phyloP scores from a whole-genome alignment of 2,888 invertebrate genomes.

The Timema cristinae region DNA sequence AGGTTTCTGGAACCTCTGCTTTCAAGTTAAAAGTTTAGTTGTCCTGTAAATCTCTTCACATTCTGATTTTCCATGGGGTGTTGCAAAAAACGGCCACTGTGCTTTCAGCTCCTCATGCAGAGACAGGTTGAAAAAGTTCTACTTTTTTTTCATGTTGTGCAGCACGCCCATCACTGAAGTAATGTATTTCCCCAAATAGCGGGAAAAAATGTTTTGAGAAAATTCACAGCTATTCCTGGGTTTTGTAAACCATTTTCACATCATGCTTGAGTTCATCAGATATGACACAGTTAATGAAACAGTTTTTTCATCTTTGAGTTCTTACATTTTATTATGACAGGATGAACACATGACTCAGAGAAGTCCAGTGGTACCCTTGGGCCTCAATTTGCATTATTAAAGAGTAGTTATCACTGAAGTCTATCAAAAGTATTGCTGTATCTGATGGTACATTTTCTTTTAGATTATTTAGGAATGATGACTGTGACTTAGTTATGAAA shows the following conservation, averaged over 20 bases:
- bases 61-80: background rate
- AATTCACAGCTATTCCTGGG: background rate
- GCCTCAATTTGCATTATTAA: background rate
- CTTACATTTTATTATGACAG: background rate
- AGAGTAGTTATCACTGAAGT: background rate
- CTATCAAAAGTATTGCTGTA: conserved; percentile 3
- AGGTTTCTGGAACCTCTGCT: background rate
- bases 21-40: background rate
- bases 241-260: background rate
- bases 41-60: background rate
- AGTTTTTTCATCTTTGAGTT: background rate
- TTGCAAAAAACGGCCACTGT: background rate
- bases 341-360: background rate
- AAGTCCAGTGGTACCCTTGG: background rate
- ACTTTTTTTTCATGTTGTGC: background rate
- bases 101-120: background rate
- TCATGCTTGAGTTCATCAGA: conserved; percentile 1
- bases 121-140: background rate
- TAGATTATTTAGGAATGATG: background rate
- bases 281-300: background rate
- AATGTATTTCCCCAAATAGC: background rate
- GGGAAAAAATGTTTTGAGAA: background rate
- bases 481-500: background rate
- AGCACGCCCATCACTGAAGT: background rate
- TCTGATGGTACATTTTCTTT: conserved; percentile 5